Evolutionary conservation across 2,888 invertebrate genomes (phyloP).

Genomic region (Drosophila leonis): DNA sequence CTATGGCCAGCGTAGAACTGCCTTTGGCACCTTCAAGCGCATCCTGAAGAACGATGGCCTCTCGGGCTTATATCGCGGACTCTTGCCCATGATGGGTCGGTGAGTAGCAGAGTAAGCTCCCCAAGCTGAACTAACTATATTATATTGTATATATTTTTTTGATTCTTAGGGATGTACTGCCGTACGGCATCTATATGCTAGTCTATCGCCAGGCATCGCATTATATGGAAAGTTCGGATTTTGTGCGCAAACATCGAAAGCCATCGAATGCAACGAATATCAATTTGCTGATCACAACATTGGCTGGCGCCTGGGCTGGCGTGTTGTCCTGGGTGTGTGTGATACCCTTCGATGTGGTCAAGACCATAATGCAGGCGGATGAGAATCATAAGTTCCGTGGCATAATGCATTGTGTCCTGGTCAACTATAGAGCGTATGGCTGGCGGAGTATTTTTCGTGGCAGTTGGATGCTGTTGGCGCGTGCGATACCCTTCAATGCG

Average conservation of each 20-base stretch:
- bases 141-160: too few species aligned
- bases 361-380: constrained; percentile 91
- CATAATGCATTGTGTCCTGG: constrained; percentile 87
- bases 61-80: constrained; percentile 87
- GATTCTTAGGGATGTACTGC: constrained; percentile 87
- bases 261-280: constrained; percentile 68
- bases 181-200: constrained; percentile 88
- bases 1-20: constrained; percentile 84
- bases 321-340: constrained; percentile 89
- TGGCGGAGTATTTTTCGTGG: constrained; percentile 88
- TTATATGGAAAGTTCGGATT: constrained; percentile 77
- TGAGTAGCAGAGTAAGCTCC: constrained; percentile 70
- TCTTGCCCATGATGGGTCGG: constrained; percentile 87
- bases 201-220: constrained; percentile 86
- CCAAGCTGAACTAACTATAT: not conserved
- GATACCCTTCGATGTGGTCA: constrained; percentile 91
- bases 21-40: constrained; percentile 86
- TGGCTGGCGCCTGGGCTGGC: constrained; percentile 86
- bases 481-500: constrained; percentile 91
- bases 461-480: constrained; percentile 87
- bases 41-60: constrained; percentile 87
- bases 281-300: constrained; percentile 82
- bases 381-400: constrained; percentile 87
- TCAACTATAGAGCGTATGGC: constrained; percentile 87
- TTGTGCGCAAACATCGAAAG: constrained; percentile 78